Conservation (phyloP, 1,140 invertebrate species). For the Meteorus sp. region DNA sequence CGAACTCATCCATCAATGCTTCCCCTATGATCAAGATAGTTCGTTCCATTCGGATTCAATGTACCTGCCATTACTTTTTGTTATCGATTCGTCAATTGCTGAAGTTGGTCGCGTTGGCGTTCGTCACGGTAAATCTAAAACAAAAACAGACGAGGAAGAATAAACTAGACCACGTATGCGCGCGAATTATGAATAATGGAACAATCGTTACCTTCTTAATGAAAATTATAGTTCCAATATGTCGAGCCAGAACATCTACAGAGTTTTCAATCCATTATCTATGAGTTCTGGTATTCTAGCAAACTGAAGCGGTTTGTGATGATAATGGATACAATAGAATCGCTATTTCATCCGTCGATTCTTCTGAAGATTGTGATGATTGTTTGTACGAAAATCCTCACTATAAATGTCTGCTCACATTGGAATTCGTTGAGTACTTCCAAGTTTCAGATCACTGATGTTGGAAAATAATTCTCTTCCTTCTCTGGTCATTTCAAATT, state of each 20-base stretch:
- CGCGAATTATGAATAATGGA: background rate
- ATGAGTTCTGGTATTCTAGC: slow-evolving; percentile 63
- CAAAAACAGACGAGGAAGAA: background rate
- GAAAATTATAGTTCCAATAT: slow-evolving; percentile 66
- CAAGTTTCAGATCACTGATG: slow-evolving; percentile 65
- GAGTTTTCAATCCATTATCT: slow-evolving; percentile 41
- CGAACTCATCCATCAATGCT: slow-evolving; percentile 56
- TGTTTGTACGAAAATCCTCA: slow-evolving; percentile 55
- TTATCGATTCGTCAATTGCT: slow-evolving; percentile 69
- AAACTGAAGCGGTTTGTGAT: slow-evolving; percentile 61
- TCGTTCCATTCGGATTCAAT: slow-evolving; percentile 61
- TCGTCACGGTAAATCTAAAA: slow-evolving; percentile 60
- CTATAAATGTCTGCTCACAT: slow-evolving; percentile 54
- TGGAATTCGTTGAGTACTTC: slow-evolving; percentile 53
- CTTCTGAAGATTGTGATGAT: slow-evolving; percentile 60
- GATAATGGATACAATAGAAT: slow-evolving; percentile 65
- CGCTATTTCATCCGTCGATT: slow-evolving; percentile 62
- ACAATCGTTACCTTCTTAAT: slow-evolving; percentile 66
- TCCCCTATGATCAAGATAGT: slow-evolving; percentile 68
- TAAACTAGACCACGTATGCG: background rate
- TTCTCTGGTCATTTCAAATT: too few relatives aligned
- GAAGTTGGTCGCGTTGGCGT: slow-evolving; percentile 67
- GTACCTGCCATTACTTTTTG: slow-evolving; percentile 67
- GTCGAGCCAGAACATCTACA: slow-evolving; percentile 55
- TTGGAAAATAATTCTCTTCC: slow-evolving; percentile 67